These are phyloP conservation scores for Nasonia giraulti DNA, from an alignment of 1,140 invertebrate species.

Conservation along the genomic window DNA sequence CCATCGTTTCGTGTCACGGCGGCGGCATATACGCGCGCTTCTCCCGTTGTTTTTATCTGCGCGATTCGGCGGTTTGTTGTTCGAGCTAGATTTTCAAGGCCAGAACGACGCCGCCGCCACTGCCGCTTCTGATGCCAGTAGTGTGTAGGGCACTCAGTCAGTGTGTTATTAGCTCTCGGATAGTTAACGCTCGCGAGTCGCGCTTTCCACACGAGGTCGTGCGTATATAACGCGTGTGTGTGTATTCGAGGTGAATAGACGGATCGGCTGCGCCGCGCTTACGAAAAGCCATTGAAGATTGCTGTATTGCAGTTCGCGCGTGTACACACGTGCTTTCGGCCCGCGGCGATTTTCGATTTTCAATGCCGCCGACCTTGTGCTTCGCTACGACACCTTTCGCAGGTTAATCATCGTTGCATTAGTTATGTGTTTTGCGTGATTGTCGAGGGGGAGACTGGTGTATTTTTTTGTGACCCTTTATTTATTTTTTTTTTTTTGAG, in stretches of 20 bases:
- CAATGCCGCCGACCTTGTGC: constrained; percentile 8
- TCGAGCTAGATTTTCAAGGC: constrained; percentile 9
- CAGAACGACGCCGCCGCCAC: background rate
- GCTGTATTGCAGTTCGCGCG: too few relatives aligned
- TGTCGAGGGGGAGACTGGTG: background rate
- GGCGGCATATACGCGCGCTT: too few relatives aligned
- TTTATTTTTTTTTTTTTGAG: background rate
- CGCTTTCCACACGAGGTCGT: background rate
- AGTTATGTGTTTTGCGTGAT: background rate
- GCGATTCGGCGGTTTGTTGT: background rate
- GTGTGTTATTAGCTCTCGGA: constrained; percentile 1
- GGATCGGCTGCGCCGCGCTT: too few relatives aligned
- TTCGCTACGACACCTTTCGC: constrained; percentile 4
- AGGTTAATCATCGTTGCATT: background rate
- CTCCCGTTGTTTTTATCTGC: background rate
- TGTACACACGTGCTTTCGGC: background rate
- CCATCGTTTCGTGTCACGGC: background rate
- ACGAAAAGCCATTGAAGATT: too few relatives aligned
- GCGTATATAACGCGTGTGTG: background rate
- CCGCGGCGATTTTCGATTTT: constrained; percentile 6
- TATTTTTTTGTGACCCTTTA: background rate
- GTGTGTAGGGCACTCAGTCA: background rate
- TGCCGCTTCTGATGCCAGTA: background rate
- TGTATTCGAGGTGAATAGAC: too few relatives aligned
- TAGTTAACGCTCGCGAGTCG: background rate